Evolutionary conservation across 2,797 vertebrate species (phyloP), one percentile per base, ranked within the genome.

Genomic region (Schizothorax lantsangensis): DNA sequence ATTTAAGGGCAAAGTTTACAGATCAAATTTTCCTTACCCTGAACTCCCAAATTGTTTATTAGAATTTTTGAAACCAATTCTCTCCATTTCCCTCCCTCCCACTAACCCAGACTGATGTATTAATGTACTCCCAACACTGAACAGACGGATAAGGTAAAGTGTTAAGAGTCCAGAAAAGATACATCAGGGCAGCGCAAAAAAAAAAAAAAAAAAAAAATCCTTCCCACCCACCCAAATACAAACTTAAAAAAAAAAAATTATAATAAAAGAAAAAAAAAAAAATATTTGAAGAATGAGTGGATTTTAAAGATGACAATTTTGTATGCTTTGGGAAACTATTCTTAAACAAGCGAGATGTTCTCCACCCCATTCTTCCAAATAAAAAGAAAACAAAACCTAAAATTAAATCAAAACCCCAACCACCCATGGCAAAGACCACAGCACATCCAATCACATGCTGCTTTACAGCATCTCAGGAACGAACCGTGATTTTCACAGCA

Each of bases 351-450:
- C 93, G 95, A 99, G 97, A 98, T 97, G 97, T 97, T 97, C 95
- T 95, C 96, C 93, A 97, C 97, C 97, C 97, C 97, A 96, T 96
- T 97, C 97, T 96, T 96, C 90, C 92, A 91, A 93, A 91, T 86
- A 45, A 64, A 86, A 73, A 47, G 85, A 33, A 23, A 85, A 81
- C 36, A 87, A 68, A 88, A 75, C 47, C 2, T 33, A 7, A 68
- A 91, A 89, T 59, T 0, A 49, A 80, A 80, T 14, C 21, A 80
- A 73, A 85, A 71, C 52, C 83, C 77, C 38, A 47, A 72, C 66
- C 78, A 86, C 75, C 59, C 79, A 89, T 89, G 81, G 91, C 62
- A 83, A 91, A 72, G 38, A 73, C 83, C 26, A 86, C 89, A 79
- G 73, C 78, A 87, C 72, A 23, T 83, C 40, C 75, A 21, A 74